These are phyloP conservation scores for Drosophila tani DNA, from an alignment of 1,140 invertebrate species.

Conservation along the genomic window DNA sequence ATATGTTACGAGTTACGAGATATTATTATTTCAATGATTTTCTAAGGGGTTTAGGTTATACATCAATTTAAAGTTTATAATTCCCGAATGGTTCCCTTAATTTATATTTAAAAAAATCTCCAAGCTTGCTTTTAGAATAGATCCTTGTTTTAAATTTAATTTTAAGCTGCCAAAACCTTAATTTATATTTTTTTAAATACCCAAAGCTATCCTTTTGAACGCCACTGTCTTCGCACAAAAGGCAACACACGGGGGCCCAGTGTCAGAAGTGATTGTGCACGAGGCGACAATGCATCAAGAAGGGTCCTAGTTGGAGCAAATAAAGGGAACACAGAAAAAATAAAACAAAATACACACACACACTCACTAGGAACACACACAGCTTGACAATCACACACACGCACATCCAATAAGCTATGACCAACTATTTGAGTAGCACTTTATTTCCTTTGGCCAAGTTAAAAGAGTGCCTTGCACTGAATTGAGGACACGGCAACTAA, in stretches of 20 bases:
- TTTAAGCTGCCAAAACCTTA: too few species aligned
- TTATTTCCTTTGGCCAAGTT: conserved; percentile 14
- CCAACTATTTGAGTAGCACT: conserved; percentile 30
- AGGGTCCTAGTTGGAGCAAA: conserved; percentile 26
- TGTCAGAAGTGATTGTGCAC: conserved; percentile 35
- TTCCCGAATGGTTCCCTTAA: too few species aligned
- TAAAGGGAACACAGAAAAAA: conserved; percentile 10
- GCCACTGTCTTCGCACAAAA: neutral
- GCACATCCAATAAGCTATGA: conserved; percentile 32
- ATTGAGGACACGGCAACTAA: conserved; percentile 8
- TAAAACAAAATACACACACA: conserved; percentile 6
- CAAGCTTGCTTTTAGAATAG: too few species aligned
- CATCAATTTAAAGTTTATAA: too few species aligned
- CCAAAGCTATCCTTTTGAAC: neutral
- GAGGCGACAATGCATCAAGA: conserved; percentile 42
- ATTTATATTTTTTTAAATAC: neutral
- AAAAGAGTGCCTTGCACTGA: neutral
- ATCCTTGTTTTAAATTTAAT: too few species aligned
- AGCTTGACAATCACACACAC: neutral
- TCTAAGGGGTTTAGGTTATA: too few species aligned
- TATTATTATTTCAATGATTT: too few species aligned
- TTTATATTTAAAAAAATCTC: too few species aligned
- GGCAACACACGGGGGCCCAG: neutral
- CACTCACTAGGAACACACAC: neutral
- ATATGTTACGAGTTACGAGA: too few species aligned